Evolutionary conservation across 1,140 invertebrate genomes (phyloP).

Genomic region (Mycetomoellerius zeteki): DNA sequence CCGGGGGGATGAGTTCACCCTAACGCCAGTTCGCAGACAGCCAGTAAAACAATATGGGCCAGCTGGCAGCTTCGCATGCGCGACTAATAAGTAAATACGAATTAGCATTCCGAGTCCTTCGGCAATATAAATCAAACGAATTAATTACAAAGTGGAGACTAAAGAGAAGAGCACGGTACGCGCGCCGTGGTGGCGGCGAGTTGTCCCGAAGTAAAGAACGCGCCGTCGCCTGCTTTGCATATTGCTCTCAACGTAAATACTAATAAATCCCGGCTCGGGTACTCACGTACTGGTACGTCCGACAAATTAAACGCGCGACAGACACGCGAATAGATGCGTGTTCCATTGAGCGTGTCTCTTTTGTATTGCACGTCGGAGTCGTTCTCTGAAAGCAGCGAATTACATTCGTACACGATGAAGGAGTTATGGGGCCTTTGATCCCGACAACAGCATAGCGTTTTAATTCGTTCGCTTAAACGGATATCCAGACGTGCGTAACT

Average conservation of each 20-base stretch:
- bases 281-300: constrained; percentile 44
- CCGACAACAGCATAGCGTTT: neutral
- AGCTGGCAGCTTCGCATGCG: constrained; percentile 71
- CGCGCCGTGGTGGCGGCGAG: constrained; percentile 12
- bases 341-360: constrained; percentile 58
- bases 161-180: constrained; percentile 10
- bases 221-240: constrained; percentile 74
- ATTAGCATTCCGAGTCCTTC: constrained; percentile 82
- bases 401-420: constrained; percentile 22
- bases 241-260: constrained; percentile 78
- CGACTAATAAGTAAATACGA: constrained; percentile 83
- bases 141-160: constrained; percentile 74
- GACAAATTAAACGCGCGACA: constrained; percentile 60
- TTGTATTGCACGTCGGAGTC: constrained; percentile 10
- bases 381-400: neutral
- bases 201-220: constrained; percentile 71
- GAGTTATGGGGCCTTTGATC: constrained; percentile 30
- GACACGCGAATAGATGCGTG: constrained; percentile 25
- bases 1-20: constrained; percentile 41
- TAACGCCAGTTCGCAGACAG: constrained; percentile 65
- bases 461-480: constrained; percentile 34
- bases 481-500: constrained; percentile 21
- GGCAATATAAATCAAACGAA: constrained; percentile 83
- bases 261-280: constrained; percentile 76
- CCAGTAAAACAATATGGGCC: constrained; percentile 76